phyloP scores from a whole-genome alignment of 2,888 invertebrate genomes.

The Ametastegia equiseti region DNA sequence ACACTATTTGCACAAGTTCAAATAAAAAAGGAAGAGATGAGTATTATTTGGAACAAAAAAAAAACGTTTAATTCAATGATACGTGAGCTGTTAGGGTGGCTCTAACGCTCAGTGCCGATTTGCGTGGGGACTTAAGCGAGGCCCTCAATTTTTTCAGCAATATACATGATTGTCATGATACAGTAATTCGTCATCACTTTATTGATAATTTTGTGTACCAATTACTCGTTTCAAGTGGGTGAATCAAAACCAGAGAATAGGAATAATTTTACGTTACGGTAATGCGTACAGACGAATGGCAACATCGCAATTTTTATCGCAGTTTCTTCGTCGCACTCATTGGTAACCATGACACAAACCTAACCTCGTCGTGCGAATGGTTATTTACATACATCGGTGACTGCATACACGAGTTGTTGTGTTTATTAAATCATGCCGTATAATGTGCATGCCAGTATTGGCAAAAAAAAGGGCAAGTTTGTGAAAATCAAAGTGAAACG shows the following conservation, averaged over 20 bases:
- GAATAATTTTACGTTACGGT: slow-evolving; percentile 15
- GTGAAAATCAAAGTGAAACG: not conserved
- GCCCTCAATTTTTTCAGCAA: not conserved
- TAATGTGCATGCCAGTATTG: slow-evolving; percentile 13
- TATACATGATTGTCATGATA: not conserved
- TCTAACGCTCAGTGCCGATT: not conserved
- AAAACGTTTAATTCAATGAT: too few species aligned
- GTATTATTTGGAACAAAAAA: too few species aligned
- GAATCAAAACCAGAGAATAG: not conserved
- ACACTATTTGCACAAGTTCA: too few species aligned
- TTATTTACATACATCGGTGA: not conserved
- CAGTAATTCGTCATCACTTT: not conserved
- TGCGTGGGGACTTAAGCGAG: not conserved
- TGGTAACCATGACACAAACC: not conserved
- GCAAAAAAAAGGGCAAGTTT: slow-evolving; percentile 8
- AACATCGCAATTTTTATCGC: not conserved
- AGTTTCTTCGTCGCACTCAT: not conserved
- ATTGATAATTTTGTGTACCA: not conserved
- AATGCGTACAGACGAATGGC: not conserved
- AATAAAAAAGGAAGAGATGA: too few species aligned
- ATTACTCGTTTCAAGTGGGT: not conserved
- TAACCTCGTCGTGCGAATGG: not conserved
- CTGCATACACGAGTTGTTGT: not conserved
- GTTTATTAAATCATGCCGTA: not conserved
- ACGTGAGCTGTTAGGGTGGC: too few species aligned